phyloP scores from a whole-genome alignment of 2,113 vertebrate species.

The Aptenodytes forsteri region DNA sequence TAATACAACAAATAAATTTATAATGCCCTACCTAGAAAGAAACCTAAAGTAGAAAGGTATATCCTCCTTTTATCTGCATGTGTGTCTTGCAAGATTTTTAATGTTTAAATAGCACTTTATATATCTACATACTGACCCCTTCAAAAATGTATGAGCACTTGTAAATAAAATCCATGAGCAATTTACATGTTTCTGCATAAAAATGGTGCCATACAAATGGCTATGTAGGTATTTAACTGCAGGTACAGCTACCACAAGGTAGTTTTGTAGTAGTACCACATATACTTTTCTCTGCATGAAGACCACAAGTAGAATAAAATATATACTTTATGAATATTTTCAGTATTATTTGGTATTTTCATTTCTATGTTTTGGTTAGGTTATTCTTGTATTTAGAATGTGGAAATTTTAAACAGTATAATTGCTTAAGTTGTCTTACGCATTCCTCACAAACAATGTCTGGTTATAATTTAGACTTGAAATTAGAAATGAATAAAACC shows the following conservation, averaged over 20 bases:
- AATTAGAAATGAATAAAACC: conserved; percentile 73
- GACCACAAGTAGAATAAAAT: neutral
- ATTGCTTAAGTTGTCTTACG: neutral
- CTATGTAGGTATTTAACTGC: neutral
- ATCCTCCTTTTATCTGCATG: neutral
- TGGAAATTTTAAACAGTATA: neutral
- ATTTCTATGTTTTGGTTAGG: neutral
- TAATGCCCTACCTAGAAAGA: neutral
- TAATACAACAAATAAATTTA: neutral
- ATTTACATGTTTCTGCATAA: neutral
- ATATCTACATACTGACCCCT: neutral
- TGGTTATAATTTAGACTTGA: conserved; percentile 61
- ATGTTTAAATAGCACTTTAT: neutral
- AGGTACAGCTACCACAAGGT: neutral
- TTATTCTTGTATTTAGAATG: neutral
- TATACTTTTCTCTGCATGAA: neutral
- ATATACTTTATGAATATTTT: neutral
- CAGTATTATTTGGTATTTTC: neutral
- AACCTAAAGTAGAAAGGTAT: neutral
- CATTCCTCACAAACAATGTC: neutral
- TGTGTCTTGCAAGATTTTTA: neutral
- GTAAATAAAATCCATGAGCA: neutral
- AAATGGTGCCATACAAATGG: neutral
- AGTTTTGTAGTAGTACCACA: neutral
- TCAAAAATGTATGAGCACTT: neutral